These are phyloP conservation scores for Aldabrachelys gigantea DNA, from an alignment of 2,113 vertebrate species.

Conservation along the genomic window DNA sequence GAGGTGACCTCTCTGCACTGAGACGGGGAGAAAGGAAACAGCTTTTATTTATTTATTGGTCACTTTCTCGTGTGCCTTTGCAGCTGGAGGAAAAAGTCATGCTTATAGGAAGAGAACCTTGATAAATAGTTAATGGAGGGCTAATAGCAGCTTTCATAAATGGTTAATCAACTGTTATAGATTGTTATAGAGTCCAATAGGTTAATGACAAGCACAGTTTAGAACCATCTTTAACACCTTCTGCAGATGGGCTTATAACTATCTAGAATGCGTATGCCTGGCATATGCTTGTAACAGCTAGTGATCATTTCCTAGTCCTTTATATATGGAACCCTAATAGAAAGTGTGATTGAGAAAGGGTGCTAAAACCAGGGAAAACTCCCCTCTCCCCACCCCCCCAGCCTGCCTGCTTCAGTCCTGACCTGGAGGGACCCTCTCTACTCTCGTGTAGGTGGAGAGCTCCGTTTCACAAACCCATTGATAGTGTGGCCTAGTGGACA, in stretches of 20 bases:
- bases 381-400: too few relatives aligned
- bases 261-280: not conserved
- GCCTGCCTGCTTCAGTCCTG: not conserved
- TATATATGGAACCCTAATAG: not conserved
- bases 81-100: not conserved
- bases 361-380: not conserved
- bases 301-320: not conserved
- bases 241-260: not conserved
- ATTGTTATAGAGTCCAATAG: not conserved
- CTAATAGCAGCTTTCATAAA: not conserved
- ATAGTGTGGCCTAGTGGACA: too few relatives aligned
- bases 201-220: not conserved
- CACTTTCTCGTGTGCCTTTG: not conserved
- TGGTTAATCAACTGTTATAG: not conserved
- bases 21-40: not conserved
- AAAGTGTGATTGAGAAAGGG: not conserved
- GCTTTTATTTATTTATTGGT: not conserved
- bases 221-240: not conserved
- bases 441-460: not conserved
- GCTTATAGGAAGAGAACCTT: not conserved
- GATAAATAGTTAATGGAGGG: not conserved
- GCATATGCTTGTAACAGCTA: not conserved
- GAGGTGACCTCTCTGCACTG: not conserved
- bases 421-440: too few relatives aligned
- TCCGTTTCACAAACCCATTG: not conserved